Percentiles rank a stretch among this genome's conserved stretches.
These are phyloP conservation scores for Sepioteuthis lessoniana DNA, from an alignment of 2,888 invertebrate genomes.

Conservation along the genomic window DNA sequence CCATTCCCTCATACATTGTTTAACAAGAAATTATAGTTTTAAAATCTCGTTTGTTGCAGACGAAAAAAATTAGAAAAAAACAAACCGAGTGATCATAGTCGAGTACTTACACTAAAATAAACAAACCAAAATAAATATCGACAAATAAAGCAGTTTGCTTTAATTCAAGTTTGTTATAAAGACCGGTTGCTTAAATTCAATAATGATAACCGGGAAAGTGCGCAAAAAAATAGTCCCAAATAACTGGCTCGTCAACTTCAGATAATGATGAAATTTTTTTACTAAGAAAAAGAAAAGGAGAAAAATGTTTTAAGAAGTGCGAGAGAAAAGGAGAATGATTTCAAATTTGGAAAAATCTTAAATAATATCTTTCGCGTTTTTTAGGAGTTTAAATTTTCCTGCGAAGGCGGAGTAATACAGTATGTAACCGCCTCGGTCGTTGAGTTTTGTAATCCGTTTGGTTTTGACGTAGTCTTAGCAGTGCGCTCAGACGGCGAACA, in stretches of 20 bases:
- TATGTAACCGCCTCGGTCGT: background rate
- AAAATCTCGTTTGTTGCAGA: too few relatives aligned
- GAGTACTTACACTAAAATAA: too few relatives aligned
- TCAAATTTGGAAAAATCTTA: background rate
- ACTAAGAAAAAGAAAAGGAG: background rate
- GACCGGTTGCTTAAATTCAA: too few relatives aligned
- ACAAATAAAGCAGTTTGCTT: too few relatives aligned
- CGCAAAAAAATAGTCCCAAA: slow-evolving; percentile 14
- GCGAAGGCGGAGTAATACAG: background rate
- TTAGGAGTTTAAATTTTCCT: background rate
- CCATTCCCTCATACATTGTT: too few relatives aligned
- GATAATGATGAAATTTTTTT: background rate
- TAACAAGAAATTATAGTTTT: too few relatives aligned
- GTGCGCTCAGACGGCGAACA: background rate
- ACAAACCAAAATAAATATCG: too few relatives aligned
- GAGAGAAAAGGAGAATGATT: background rate
- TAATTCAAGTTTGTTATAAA: too few relatives aligned
- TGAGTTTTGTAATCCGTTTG: background rate
- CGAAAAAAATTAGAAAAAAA: too few relatives aligned
- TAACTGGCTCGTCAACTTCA: background rate
- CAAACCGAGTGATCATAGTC: too few relatives aligned
- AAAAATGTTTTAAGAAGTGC: background rate
- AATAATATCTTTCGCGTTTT: background rate
- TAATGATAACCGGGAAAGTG: background rate
- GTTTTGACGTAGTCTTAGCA: background rate